Base-by-base conservation (phyloP, 2,113 vertebrate genomes). In the Lontra canadensis region DNA sequence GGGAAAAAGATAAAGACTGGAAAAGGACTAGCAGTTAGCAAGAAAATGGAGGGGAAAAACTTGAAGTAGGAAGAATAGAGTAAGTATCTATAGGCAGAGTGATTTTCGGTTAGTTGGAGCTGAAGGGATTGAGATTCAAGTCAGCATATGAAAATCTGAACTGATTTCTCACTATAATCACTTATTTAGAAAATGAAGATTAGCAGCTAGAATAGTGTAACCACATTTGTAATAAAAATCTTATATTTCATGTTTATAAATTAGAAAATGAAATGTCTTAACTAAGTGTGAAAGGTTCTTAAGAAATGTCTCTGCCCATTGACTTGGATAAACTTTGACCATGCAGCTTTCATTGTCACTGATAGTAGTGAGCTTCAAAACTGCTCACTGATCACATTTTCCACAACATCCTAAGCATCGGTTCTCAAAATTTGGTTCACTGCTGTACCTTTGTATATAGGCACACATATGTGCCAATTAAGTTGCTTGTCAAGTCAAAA, bases 181-280 rank as follows among this genome's bases (percentile, higher is more conserved):
- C 52, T 21, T 92, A 8, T 82, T 95, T 74, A 74, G 74, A 83
- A 95, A 96, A 94, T 92, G 61, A 94, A 96, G 80, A 95, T 79
- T 82, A 86, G 90, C 84, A 96, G 96, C 49, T 79, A 23, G 47
- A 89, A 10, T 26, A 86, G 76, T 59, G 90, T 95, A 94, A 87
- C 36, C n/a, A 89, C 4, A 59, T 0, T 87, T 42, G 12, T 88
- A 92, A 95, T 86, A 95, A 92, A 92, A 65, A 67, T 79, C 25
- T 65, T 88, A 18, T 39, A 92, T 74, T 90, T 90, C 42, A 88
- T 95, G 67, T 84, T 95, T 90, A 23, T 80, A 96, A 97, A 92
- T 95, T 94, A 87, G 55, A 97, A 97, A 96, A 92, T 87, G 79
- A 97, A 97, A 92, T 87, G 47, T 97, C 94, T 98, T 96, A 91